Evolutionary conservation across 2,797 vertebrate genomes (phyloP), one percentile per base, ranked within the genome.

Genomic region (Enteromius afrohamiltoni): DNA sequence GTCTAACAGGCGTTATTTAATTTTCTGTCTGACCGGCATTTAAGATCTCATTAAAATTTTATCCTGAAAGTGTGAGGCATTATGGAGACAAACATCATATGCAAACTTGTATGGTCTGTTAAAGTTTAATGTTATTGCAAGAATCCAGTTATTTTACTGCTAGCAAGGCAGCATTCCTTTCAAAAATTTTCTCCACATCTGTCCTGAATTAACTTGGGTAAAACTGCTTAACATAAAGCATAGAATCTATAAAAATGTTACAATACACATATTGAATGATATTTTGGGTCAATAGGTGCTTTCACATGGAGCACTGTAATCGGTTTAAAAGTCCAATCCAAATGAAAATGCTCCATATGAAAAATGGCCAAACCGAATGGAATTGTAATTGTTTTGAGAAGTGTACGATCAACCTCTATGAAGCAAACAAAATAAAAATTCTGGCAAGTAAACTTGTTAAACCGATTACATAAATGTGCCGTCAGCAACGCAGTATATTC

Each of bases 1-100:
- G 78, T 64, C 85, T 91, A 91, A 93, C 92, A 93, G 92, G 93
- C 92, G 88, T 90, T 92, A 90, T 90, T 92, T 92, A 91, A 93
- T 92, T 91, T 92, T 91, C 89, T 88, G 88, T 92, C 91, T 88
- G 89, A 87, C 87, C 83, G 62, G 85, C 89, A 90, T 89, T 90
- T 91, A 93, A 87, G 90, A 92, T 92, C 91, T 93, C 91, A 93
- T 94, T 94, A 92, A 91, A 88, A 87, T 88, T 67, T 77, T 88
- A 62, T 87, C 29, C 31, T 62, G 77, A 53, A 79, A 71, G n/a
- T 51, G 16, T 67, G 60, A 26, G 55, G 75, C 16, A 7, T 60
- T 49, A 76, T 26, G 68, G 55, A 45, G 29, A 60, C 42, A 71
- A 69, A 69, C 62, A 58, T 60, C 47, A 49, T 6, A 80, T 51